Evolutionary conservation across 2,888 invertebrate species (phyloP), one percentile per base, ranked within the genome.

Genomic region (Hylaea fasciaria): DNA sequence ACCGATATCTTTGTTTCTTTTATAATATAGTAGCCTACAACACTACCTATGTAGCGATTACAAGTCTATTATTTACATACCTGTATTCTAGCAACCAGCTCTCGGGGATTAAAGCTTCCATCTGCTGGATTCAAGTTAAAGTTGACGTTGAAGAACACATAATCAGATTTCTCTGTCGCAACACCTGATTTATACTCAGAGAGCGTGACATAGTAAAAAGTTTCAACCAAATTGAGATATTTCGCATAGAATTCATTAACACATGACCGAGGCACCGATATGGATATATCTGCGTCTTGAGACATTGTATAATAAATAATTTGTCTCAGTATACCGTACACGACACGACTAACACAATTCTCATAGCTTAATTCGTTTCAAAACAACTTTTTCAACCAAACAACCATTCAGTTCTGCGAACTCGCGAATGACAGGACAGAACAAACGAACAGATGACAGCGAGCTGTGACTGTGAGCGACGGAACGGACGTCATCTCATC

Each of bases 191-290:
- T 89, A 74, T 81, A 85, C 78, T 91, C 89, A 58, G 87, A 80
- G 71, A 92, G 77, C 71, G 89, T 91, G 74, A 92, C 92, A 85
- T 86, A 91, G 76, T 92, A 92, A 86, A 92, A 91, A 78, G 89
- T 89, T 87, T 92, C 92, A 62, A 91, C 89, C 75, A 91, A 85
- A 83, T 90, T 91, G 37, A 86, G 82, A 78, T 90, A 91, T 75
- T 88, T 91, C 68, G 75, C 84, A 69, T 87, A 89, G 77, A 92
- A 92, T 72, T 91, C 89, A 17, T 80, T 78, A 64, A 90, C 72
- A 81, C 87, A 86, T 68, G 84, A 82, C 64, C 90, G 89, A 70
- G 91, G 91, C 72, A 92, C 89, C 68, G 87, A 81, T 84, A 92
- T 86, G 57, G 82, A 70, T 62, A 86, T 73, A 75, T 91, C 88